A percentile compares a stretch with the other conserved stretches of the same genome.
Conservation (phyloP, 2,113 vertebrate species). For the Hemibagrus wyckioides region DNA sequence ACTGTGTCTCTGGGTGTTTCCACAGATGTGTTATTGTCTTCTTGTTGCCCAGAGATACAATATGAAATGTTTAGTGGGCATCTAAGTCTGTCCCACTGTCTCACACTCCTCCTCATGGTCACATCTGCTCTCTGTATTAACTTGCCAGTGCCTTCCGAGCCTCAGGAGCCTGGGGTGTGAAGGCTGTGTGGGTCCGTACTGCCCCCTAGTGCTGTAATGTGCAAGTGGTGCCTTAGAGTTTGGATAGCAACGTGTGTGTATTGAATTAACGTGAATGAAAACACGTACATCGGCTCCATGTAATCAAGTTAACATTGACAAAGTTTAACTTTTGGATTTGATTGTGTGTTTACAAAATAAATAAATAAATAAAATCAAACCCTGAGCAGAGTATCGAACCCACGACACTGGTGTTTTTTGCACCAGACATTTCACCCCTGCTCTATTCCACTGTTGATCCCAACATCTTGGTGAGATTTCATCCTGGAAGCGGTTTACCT, state of each 20-base stretch:
- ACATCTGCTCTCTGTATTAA: conserved; percentile 32
- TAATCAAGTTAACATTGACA: no score
- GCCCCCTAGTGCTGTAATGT: conserved; percentile 65
- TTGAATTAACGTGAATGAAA: no score
- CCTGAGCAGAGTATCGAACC: no score
- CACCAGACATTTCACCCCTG: no score
- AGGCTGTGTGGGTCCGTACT: conserved; percentile 55
- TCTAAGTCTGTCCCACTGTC: conserved; percentile 62
- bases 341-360: no score
- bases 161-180: conserved; percentile 61
- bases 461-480: no score
- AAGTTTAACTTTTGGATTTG: no score
- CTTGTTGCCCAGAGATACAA: conserved; percentile 55
- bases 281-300: no score
- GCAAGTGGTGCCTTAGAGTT: background rate
- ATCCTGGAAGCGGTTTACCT: no score
- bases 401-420: no score
- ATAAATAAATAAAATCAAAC: no score
- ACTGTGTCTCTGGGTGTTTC: background rate
- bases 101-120: conserved; percentile 9
- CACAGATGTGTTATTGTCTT: conserved; percentile 40
- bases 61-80: conserved; percentile 68
- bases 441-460: no score
- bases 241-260: background rate
- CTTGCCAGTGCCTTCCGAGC: conserved; percentile 61